Evolutionary conservation across 2,888 invertebrate species (phyloP).

Genomic region (Acanthococcus lagerstroemiae): DNA sequence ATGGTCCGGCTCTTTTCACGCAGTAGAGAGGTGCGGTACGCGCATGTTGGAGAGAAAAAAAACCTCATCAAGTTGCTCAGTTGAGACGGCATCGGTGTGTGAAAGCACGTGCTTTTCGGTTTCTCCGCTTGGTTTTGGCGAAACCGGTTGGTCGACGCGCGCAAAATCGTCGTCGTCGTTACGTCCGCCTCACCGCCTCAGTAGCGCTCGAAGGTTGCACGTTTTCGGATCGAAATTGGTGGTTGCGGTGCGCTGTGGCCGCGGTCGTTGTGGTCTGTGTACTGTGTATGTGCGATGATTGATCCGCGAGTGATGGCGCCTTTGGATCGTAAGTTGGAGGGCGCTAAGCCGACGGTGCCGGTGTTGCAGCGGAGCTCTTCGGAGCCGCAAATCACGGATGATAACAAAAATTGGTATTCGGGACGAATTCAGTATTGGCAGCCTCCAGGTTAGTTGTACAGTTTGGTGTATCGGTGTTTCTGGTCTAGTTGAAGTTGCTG

Average conservation of each 20-base stretch:
- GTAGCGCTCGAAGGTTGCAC: background rate
- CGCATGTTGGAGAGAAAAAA: too few relatives aligned
- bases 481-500: background rate
- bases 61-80: too few relatives aligned
- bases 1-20: too few relatives aligned
- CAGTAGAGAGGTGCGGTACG: too few relatives aligned
- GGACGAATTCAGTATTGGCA: slow-evolving; percentile 14
- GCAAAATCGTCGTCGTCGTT: background rate
- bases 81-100: background rate
- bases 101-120: slow-evolving; percentile 5
- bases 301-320: background rate
- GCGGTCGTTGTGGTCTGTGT: background rate
- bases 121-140: background rate
- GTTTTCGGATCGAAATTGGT: background rate
- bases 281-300: background rate
- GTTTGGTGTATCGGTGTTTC: background rate
- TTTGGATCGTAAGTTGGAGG: background rate
- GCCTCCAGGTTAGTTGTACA: slow-evolving; percentile 2
- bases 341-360: background rate
- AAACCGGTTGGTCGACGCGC: background rate
- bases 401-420: slow-evolving; percentile 1
- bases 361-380: background rate
- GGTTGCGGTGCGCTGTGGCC: background rate
- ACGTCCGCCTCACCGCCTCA: too few relatives aligned
- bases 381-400: background rate